Conservation (phyloP, 1,140 invertebrate genomes). For the Ips typographus region DNA sequence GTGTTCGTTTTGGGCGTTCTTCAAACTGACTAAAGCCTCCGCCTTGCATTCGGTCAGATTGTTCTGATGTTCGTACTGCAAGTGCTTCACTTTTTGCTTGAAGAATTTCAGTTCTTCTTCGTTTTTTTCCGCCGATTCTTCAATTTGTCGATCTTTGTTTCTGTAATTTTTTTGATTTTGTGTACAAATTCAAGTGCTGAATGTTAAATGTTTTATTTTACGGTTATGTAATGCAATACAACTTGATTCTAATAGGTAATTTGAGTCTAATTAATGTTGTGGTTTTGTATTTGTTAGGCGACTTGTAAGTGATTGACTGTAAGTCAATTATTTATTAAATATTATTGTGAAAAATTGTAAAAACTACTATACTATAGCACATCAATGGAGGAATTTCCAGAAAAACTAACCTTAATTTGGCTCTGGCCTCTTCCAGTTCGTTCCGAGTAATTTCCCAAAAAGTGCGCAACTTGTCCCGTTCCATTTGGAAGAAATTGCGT, state of each 20-base stretch:
- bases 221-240: neutral
- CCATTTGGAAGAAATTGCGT: slow-evolving; percentile 92
- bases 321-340: neutral
- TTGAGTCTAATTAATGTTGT: neutral
- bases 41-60: slow-evolving; percentile 77
- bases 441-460: slow-evolving; percentile 92
- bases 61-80: slow-evolving; percentile 89
- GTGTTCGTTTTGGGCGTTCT: slow-evolving; percentile 74
- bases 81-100: slow-evolving; percentile 90
- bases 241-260: neutral
- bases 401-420: slow-evolving; percentile 57
- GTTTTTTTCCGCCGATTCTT: slow-evolving; percentile 83
- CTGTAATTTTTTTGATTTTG: slow-evolving; percentile 47
- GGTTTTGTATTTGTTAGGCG: no score
- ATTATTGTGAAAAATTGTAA: neutral
- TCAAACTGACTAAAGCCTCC: slow-evolving; percentile 73
- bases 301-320: no score
- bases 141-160: slow-evolving; percentile 85
- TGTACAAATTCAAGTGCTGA: neutral
- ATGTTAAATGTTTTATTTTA: neutral
- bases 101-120: slow-evolving; percentile 84
- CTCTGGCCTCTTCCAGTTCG: slow-evolving; percentile 79
- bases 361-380: neutral
- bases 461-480: slow-evolving; percentile 89
- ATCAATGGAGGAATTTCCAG: no score